Base-by-base conservation (phyloP, 2,888 invertebrate species). In the Papilio gigon region DNA sequence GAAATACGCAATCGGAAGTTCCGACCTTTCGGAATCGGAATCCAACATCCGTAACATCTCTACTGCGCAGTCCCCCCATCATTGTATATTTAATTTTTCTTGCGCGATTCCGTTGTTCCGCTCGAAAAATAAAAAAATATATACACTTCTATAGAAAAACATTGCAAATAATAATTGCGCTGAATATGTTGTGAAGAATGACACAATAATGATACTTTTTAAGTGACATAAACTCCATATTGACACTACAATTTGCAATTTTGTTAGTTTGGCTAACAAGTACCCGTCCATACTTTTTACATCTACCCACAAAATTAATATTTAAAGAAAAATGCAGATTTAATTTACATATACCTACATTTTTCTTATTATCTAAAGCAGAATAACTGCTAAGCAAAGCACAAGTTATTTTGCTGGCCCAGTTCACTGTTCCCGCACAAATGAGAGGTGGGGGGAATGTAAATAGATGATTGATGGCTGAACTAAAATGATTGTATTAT, bases 311-410 rank as follows among this genome's bases (percentile, higher is more conserved):
- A 37, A n/a, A 60, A 40, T 50, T 14, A 37, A 25, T 1, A 30
- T 50, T 9, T 37, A 68, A 58, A 64, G 42, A 69, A 53, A 69
- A 61, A 69, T 0, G 58, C 44, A 61, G 61, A 60, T 30, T 11
- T 35, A 17, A n/a, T 22, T 5, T 25, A 61, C 65, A 58, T 67
- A 17, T 25, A 42, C 58, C 68, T 68, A 68, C 64, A 50, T 68
- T 68, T 61, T 53, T 69, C 44, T 40, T 53, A 71, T 69, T 68
- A 76, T 76, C 76, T 76, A 73, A 76, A 78, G 84, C 76, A 80
- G 80, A 82, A 74, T 76, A 78, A 79, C 79, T 80, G 83, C 80
- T 70, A 85, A 85, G 84, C 85, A 80, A 68, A 80, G 78, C 78
- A 74, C 75, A 72, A 80, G 79, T 73, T 77, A 73, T 73, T 78